phyloP scores from a whole-genome alignment of 2,113 vertebrate species.

The Oreochromis niloticus region DNA sequence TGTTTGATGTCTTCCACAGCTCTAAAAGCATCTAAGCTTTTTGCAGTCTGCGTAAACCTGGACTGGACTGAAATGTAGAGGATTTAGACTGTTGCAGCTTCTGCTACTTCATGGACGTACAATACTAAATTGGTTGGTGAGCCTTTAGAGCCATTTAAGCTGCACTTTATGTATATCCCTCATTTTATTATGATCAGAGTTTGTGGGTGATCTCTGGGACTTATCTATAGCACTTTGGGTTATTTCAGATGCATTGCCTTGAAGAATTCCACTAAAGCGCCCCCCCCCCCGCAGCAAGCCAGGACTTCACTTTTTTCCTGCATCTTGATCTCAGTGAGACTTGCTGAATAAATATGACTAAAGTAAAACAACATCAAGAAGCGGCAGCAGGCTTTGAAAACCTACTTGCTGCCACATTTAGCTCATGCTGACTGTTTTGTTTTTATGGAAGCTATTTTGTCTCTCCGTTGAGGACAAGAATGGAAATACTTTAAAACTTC shows the following conservation, averaged over 20 bases:
- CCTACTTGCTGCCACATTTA: background rate
- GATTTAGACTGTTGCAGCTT: background rate
- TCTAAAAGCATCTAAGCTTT: background rate
- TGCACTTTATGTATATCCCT: background rate
- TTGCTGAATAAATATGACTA: background rate
- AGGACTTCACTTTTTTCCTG: background rate
- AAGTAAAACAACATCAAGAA: conserved; percentile 1
- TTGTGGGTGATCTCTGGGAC: background rate
- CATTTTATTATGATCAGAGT: background rate
- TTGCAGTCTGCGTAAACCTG: background rate
- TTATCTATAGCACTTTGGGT: background rate
- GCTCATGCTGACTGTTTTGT: background rate
- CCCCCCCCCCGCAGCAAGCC: background rate
- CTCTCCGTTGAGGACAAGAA: background rate
- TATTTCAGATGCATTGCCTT: background rate
- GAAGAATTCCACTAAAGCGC: background rate
- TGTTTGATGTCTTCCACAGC: background rate
- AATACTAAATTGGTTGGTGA: background rate
- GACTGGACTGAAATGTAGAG: background rate
- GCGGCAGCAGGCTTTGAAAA: background rate
- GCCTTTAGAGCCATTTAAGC: background rate
- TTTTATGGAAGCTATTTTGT: background rate
- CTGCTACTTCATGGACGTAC: background rate
- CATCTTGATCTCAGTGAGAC: background rate
- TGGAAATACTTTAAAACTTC: background rate